phyloP scores from a whole-genome alignment of 2,113 vertebrate genomes.

The Passer montanus region DNA sequence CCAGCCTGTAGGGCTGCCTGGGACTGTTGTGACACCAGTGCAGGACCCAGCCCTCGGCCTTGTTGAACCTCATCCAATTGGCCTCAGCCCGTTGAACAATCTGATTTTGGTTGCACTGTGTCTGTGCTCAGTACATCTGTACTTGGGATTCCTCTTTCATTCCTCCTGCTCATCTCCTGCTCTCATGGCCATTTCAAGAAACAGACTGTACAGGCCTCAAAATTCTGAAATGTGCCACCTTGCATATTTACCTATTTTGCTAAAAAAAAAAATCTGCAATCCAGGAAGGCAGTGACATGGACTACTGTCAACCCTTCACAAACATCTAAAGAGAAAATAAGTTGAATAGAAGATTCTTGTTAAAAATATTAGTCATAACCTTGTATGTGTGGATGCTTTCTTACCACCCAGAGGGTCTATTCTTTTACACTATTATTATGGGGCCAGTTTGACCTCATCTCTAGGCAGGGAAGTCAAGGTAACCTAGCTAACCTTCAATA shows the following conservation, averaged over 20 bases:
- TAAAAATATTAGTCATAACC: not conserved
- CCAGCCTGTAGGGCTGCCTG: fast-evolving
- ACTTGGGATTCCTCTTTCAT: not conserved
- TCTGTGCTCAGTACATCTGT: not conserved
- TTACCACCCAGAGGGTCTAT: not conserved
- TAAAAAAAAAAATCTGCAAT: not conserved
- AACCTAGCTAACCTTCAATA: not conserved
- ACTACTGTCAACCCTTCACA: not conserved
- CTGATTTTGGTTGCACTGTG: not conserved
- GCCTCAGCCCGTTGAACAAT: not conserved
- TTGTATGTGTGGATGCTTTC: not conserved
- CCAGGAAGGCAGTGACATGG: not conserved
- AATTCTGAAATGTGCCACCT: not conserved
- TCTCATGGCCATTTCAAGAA: not conserved
- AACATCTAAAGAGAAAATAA: not conserved
- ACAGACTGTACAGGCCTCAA: not conserved
- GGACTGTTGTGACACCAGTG: not conserved
- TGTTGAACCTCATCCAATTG: not conserved
- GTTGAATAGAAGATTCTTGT: not conserved
- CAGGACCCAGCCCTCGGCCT: fast-evolving
- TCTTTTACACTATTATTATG: not conserved
- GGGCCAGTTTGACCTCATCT: not conserved
- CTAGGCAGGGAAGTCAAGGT: not conserved
- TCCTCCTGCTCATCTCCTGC: not conserved
- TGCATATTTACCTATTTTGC: not conserved